Conservation (phyloP, 2,113 vertebrate genomes). For the Tylochromis polylepis region DNA sequence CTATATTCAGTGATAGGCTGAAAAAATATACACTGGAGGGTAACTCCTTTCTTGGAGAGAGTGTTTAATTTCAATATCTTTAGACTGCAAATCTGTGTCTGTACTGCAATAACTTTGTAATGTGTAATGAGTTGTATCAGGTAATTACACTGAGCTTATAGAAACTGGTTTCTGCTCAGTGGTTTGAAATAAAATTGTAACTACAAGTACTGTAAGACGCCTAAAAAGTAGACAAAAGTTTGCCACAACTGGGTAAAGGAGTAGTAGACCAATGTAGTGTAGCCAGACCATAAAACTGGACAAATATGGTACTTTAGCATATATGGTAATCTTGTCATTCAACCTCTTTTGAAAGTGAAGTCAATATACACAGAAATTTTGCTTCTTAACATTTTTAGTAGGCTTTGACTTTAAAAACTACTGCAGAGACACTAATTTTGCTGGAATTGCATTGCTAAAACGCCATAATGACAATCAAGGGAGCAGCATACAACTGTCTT, state of each 20-base stretch:
- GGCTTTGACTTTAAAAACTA: neutral
- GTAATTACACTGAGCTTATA: neutral
- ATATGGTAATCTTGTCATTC: neutral
- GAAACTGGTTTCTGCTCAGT: neutral
- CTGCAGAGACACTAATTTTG: neutral
- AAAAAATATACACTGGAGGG: neutral
- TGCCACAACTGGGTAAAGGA: neutral
- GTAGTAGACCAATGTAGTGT: too few species aligned
- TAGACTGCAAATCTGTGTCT: neutral
- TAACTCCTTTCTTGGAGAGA: neutral
- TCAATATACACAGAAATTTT: neutral
- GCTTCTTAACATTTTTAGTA: neutral
- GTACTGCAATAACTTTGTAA: neutral
- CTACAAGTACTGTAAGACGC: neutral
- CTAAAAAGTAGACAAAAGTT: neutral
- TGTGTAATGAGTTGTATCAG: neutral
- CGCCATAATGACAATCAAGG: neutral
- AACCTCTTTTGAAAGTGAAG: neutral
- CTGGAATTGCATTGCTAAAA: neutral
- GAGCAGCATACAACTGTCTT: neutral
- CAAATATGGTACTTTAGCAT: neutral
- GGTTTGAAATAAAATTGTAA: neutral
- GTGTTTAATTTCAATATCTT: neutral
- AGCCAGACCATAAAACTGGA: too few species aligned
- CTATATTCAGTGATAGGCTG: neutral